These are phyloP conservation scores for Eupsilia transversa DNA, from an alignment of 2,888 invertebrate species.

Conservation along the genomic window DNA sequence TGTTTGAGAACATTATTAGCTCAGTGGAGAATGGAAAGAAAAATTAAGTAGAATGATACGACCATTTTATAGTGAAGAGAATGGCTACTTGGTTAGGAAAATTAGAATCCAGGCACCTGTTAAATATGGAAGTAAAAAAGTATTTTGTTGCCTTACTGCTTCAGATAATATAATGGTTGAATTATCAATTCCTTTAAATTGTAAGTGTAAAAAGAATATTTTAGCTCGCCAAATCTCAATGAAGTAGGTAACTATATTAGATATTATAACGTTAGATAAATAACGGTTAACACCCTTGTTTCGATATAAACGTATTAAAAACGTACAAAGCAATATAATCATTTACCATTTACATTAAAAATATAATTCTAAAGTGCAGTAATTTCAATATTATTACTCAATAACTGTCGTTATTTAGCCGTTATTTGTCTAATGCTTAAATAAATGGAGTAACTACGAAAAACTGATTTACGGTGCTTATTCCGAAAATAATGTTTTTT, in stretches of 20 bases:
- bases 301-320: too few relatives aligned
- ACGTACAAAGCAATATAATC: too few relatives aligned
- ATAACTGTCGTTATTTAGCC: too few relatives aligned
- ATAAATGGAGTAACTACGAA: too few relatives aligned
- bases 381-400: too few relatives aligned
- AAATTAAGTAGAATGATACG: slow-evolving; percentile 13
- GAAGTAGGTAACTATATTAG: too few relatives aligned
- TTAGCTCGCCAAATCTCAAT: not conserved
- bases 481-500: not conserved
- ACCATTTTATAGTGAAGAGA: not conserved
- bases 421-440: too few relatives aligned
- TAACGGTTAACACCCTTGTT: too few relatives aligned
- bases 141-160: not conserved
- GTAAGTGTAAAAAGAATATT: not conserved
- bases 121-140: not conserved
- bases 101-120: not conserved
- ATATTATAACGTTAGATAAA: too few relatives aligned
- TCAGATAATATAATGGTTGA: not conserved
- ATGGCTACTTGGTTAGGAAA: not conserved
- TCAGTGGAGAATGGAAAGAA: slow-evolving; percentile 12
- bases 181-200: not conserved
- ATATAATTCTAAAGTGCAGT: too few relatives aligned
- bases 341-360: too few relatives aligned
- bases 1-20: slow-evolving; percentile 55
- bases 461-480: too few relatives aligned